Percentiles rank a stretch among this genome's conserved stretches.
Conservation (phyloP, 2,888 invertebrate species). For the Dyspetes luteomarginatus region DNA sequence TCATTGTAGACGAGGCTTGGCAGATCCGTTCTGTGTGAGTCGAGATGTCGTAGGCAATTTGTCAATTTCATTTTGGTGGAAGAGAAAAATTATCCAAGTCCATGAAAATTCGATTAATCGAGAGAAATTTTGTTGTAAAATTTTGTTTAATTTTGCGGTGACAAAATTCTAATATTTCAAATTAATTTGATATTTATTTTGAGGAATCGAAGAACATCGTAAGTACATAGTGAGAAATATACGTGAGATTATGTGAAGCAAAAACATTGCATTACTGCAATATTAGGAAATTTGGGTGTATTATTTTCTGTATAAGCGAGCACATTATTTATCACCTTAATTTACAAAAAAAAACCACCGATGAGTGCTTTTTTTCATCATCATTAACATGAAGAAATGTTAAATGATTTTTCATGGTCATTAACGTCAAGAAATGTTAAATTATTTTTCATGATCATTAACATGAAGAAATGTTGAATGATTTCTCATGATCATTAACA, state of each 20-base stretch:
- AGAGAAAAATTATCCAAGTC: background rate
- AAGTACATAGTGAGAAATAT: no score
- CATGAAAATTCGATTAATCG: background rate
- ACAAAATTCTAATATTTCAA: background rate
- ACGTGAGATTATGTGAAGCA: no score
- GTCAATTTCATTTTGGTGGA: background rate
- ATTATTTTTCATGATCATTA: conserved; percentile 70
- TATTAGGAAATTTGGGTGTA: no score
- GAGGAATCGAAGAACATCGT: background rate
- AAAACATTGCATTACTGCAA: no score
- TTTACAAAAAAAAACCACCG: background rate
- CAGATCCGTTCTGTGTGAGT: background rate
- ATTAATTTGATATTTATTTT: background rate
- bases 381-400: conserved; percentile 70
- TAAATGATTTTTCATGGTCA: conserved; percentile 69
- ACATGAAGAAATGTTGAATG: no score
- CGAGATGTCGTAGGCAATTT: background rate
- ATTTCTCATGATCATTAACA: no score
- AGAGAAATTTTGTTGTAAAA: background rate
- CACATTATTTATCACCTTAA: background rate
- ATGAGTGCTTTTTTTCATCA: conserved; percentile 58
- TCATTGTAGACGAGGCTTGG: background rate
- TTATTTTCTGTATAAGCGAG: no score
- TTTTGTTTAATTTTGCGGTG: background rate
- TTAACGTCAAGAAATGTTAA: conserved; percentile 70